Evolutionary conservation across 2,113 vertebrate species (phyloP).

Genomic region (Erythrolamprus reginae): DNA sequence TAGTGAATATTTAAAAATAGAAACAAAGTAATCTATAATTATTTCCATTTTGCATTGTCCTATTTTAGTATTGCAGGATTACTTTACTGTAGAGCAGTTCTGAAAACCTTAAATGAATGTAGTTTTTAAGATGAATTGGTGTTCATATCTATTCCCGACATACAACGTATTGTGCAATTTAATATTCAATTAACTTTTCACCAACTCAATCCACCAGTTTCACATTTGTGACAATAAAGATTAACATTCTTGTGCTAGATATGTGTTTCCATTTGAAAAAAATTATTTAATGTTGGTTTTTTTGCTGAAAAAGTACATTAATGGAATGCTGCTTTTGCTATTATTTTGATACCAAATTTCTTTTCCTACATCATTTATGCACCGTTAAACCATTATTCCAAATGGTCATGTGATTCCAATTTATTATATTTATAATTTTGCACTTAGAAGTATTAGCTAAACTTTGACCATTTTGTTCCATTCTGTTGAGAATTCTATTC

Average conservation of each 20-base stretch:
- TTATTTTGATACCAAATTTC: constrained; percentile 21
- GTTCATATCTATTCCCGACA: not conserved
- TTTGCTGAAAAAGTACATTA: constrained; percentile 42
- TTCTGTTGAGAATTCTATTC: constrained; percentile 2
- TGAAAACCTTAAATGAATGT: not conserved
- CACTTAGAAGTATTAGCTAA: constrained; percentile 27
- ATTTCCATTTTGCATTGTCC: not conserved
- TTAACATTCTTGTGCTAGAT: constrained; percentile 23
- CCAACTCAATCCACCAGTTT: constrained; percentile 30
- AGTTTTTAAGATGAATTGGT: not conserved
- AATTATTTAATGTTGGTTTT: constrained; percentile 23
- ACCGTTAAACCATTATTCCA: constrained; percentile 34
- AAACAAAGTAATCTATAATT: not conserved
- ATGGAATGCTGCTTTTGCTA: constrained; percentile 32
- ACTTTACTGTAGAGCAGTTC: not conserved
- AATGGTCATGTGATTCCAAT: constrained; percentile 8
- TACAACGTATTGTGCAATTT: constrained; percentile 1
- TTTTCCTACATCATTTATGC: constrained; percentile 48
- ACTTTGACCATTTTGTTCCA: constrained; percentile 7
- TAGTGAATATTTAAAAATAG: not conserved
- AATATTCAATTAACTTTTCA: not conserved
- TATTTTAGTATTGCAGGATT: not conserved
- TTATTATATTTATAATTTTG: constrained; percentile 30
- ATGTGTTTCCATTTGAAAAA: constrained; percentile 38
- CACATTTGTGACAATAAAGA: constrained; percentile 37